Conservation (phyloP, 1,140 invertebrate genomes). For the Calliopsis andreniformis region DNA sequence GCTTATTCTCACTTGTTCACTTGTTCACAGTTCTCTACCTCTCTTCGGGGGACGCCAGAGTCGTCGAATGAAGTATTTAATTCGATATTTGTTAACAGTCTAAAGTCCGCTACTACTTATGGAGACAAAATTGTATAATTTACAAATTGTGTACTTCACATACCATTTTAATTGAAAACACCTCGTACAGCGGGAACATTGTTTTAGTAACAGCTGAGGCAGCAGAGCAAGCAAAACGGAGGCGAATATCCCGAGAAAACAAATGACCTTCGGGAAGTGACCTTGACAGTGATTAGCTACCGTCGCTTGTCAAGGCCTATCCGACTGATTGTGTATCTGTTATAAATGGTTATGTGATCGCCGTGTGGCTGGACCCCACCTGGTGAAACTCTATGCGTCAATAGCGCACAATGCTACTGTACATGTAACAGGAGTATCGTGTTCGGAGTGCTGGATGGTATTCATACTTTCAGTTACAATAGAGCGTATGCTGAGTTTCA, state of each 20-base stretch:
- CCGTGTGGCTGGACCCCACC: conserved; percentile 80
- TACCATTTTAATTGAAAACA: conserved; percentile 76
- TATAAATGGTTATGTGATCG: conserved; percentile 77
- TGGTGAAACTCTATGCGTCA: conserved; percentile 77
- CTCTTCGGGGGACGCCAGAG: too few relatives aligned
- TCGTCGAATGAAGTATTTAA: too few relatives aligned
- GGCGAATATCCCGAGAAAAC: conserved; percentile 81
- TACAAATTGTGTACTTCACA: conserved; percentile 49
- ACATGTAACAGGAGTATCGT: conserved; percentile 69
- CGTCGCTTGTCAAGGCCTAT: conserved; percentile 80
- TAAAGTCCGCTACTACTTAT: too few relatives aligned
- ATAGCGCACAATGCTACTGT: conserved; percentile 77
- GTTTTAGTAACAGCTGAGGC: conserved; percentile 81
- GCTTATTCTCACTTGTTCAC: too few relatives aligned
- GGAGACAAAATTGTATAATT: too few relatives aligned
- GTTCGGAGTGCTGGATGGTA: conserved; percentile 64
- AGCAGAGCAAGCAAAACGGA: conserved; percentile 80
- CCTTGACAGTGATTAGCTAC: conserved; percentile 82
- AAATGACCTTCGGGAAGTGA: conserved; percentile 82
- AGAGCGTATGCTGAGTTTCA: conserved; percentile 20
- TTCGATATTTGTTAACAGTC: too few relatives aligned
- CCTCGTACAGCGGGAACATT: conserved; percentile 81
- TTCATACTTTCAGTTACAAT: conserved; percentile 37
- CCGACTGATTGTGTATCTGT: conserved; percentile 76
- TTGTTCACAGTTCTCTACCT: too few relatives aligned